Conservation (phyloP, 2,888 invertebrate genomes). For the Athetis lepigone region DNA sequence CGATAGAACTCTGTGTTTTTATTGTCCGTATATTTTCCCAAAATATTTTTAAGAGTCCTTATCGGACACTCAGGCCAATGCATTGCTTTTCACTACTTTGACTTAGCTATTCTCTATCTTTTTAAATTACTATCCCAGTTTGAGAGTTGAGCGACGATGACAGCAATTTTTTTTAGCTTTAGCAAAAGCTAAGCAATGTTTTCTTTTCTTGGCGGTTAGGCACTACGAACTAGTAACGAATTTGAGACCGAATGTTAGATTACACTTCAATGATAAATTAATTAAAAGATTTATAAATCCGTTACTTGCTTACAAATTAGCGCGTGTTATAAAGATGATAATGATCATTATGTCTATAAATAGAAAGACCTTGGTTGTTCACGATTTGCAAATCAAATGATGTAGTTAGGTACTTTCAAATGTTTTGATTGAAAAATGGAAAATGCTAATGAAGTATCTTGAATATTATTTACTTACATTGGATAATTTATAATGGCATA, state of each 20-base stretch:
- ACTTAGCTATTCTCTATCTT: too few relatives aligned
- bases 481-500: too few relatives aligned
- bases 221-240: background rate
- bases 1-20: too few relatives aligned
- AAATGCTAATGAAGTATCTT: constrained; percentile 4
- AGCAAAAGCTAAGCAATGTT: too few relatives aligned
- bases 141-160: too few relatives aligned
- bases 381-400: constrained; percentile 28
- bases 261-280: constrained; percentile 25
- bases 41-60: too few relatives aligned
- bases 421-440: constrained; percentile 23
- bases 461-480: background rate
- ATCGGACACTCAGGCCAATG: too few relatives aligned
- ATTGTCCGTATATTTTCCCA: too few relatives aligned
- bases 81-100: too few relatives aligned
- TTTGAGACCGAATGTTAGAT: background rate
- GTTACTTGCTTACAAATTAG: constrained; percentile 42
- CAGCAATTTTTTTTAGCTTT: too few relatives aligned
- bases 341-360: constrained; percentile 34
- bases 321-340: constrained; percentile 30
- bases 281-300: constrained; percentile 31
- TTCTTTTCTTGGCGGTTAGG: too few relatives aligned
- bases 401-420: constrained; percentile 16
- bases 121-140: too few relatives aligned
- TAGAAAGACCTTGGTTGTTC: constrained; percentile 42